Evolutionary conservation across 2,797 vertebrate species (phyloP).

Genomic region (Helicolenus hilgendorfi): DNA sequence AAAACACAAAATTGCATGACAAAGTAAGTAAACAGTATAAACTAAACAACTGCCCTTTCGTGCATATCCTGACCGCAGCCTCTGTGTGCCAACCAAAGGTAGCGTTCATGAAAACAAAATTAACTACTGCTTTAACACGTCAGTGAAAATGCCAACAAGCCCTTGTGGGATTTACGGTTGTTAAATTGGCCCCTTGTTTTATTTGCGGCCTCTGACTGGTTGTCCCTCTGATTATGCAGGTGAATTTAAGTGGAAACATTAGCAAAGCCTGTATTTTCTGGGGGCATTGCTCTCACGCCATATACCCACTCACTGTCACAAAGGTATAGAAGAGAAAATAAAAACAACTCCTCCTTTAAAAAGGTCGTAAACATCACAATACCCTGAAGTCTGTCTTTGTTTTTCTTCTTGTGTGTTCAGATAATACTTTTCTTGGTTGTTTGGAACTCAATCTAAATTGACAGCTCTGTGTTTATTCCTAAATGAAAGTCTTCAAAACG

Average conservation of each 20-base stretch:
- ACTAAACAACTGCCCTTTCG: constrained; percentile 67
- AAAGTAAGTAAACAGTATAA: constrained; percentile 71
- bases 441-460: constrained; percentile 37
- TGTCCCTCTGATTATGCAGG: constrained; percentile 85
- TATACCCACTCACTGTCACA: constrained; percentile 27
- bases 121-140: constrained; percentile 85
- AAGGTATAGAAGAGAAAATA: constrained; percentile 6
- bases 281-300: constrained; percentile 80
- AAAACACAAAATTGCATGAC: constrained; percentile 59
- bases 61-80: constrained; percentile 73
- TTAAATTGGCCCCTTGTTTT: constrained; percentile 81
- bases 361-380: constrained; percentile 28
- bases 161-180: constrained; percentile 78
- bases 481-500: constrained; percentile 39
- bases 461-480: constrained; percentile 51
- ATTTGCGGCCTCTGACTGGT: constrained; percentile 79
- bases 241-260: constrained; percentile 84
- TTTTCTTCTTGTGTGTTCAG: constrained; percentile 33
- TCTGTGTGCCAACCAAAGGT: constrained; percentile 80
- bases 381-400: constrained; percentile 31
- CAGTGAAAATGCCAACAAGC: constrained; percentile 80
- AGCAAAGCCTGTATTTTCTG: constrained; percentile 66
- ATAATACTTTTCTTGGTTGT: constrained; percentile 35
- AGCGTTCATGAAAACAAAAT: constrained; percentile 80
- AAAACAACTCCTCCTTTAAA: neutral